Conservation (phyloP, 2,113 vertebrate genomes). For the Maccullochella peelii region DNA sequence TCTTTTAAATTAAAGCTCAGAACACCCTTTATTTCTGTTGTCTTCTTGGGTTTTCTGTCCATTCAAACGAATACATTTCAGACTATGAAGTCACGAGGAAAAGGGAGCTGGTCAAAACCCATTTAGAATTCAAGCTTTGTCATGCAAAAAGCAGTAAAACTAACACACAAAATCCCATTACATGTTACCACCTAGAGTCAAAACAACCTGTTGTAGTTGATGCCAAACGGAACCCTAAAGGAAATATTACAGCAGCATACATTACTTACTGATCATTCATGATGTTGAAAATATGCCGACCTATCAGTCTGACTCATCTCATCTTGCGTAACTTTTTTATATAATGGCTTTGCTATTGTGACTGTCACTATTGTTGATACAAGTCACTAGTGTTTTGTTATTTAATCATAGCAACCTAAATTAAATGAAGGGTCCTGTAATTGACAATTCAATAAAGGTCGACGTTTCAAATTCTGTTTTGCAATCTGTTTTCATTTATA, state of each 20-base stretch:
- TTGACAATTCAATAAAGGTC: not conserved
- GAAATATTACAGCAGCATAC: not conserved
- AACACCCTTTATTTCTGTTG: no score
- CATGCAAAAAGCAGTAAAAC: no score
- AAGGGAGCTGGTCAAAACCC: no score
- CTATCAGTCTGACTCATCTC: not conserved
- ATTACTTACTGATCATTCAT: not conserved
- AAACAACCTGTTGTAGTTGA: not conserved
- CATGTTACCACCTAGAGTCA: not conserved
- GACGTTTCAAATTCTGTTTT: not conserved
- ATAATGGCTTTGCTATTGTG: not conserved
- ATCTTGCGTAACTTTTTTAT: not conserved
- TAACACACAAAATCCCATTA: not conserved
- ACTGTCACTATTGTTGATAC: not conserved
- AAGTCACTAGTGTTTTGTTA: not conserved
- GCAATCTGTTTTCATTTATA: slow-evolving; percentile 56
- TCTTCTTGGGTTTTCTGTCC: not conserved
- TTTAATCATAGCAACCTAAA: not conserved
- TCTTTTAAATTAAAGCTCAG: not conserved
- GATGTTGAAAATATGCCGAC: not conserved
- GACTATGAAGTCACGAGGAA: not conserved
- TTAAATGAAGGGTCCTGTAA: not conserved
- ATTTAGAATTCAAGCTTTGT: no score
- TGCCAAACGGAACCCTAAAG: not conserved
- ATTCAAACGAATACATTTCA: not conserved